Evolutionary conservation across 1,140 invertebrate species (phyloP).

Genomic region (Ptiloglossa arizonensis): DNA sequence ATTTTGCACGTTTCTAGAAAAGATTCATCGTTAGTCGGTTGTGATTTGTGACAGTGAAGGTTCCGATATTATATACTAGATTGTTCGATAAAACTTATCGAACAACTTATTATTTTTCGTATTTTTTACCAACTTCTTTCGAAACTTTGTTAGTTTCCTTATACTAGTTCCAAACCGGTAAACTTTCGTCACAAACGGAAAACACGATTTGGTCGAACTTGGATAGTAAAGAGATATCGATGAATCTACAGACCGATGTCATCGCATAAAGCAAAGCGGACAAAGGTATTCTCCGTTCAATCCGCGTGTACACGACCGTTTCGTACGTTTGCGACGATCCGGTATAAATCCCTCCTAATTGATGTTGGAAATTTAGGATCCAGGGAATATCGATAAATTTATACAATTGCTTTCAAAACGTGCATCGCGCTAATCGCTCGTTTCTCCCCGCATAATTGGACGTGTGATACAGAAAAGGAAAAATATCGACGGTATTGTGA

Average conservation of each 20-base stretch:
- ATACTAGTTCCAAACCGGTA: too few relatives aligned
- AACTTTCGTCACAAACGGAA: too few relatives aligned
- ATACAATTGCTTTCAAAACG: constrained; percentile 18
- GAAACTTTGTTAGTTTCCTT: too few relatives aligned
- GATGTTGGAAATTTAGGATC: constrained; percentile 12
- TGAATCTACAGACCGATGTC: neutral
- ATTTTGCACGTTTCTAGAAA: too few relatives aligned
- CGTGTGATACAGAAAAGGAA: neutral
- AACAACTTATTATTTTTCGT: too few relatives aligned
- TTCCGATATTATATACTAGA: too few relatives aligned
- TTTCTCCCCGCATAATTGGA: neutral
- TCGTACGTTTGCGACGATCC: neutral
- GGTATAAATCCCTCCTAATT: constrained; percentile 10
- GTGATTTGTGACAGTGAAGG: too few relatives aligned
- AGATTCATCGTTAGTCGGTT: too few relatives aligned
- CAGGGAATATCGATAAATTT: neutral
- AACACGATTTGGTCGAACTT: too few relatives aligned
- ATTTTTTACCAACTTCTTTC: too few relatives aligned
- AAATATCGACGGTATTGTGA: constrained; percentile 37
- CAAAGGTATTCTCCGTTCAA: neutral
- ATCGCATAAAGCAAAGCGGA: neutral
- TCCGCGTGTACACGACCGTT: neutral
- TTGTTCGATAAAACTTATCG: too few relatives aligned
- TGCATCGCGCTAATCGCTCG: neutral
- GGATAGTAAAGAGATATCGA: too few relatives aligned